Evolutionary conservation across 2,888 invertebrate genomes (phyloP).

Genomic region (Entomobrya proxima): DNA sequence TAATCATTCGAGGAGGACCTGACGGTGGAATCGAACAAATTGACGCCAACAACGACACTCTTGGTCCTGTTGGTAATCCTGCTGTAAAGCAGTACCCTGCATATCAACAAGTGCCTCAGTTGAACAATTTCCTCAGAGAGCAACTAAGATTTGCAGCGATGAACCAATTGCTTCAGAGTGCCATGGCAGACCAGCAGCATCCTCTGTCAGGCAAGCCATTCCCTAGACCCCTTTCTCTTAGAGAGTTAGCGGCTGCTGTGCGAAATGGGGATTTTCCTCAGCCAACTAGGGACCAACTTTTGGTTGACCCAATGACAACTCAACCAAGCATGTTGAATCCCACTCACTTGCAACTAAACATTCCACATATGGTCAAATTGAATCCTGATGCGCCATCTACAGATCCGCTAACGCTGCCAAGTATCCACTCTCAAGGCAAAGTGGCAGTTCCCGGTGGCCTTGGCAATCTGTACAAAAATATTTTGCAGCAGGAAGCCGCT

Average conservation of each 20-base stretch:
- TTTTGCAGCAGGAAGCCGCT: neutral
- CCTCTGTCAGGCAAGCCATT: conserved; percentile 23
- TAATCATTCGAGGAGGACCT: conserved; percentile 22
- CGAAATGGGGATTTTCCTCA: conserved; percentile 53
- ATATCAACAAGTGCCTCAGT: conserved; percentile 36
- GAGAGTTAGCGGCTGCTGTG: conserved; percentile 53
- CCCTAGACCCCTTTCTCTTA: conserved; percentile 30
- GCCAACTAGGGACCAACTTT: neutral
- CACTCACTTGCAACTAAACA: neutral
- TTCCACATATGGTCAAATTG: conserved; percentile 34
- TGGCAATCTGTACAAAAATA: neutral
- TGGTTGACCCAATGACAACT: neutral
- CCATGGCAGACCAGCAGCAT: neutral
- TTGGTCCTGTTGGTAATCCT: neutral
- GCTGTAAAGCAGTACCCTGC: conserved; percentile 32
- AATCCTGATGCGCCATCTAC: neutral
- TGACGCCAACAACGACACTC: neutral
- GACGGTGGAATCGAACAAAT: neutral
- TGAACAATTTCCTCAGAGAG: conserved; percentile 39
- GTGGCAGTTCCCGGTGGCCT: neutral
- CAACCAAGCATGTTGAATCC: neutral
- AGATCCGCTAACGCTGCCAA: neutral
- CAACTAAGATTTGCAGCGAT: conserved; percentile 39
- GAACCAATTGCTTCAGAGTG: conserved; percentile 26
- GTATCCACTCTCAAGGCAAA: conserved; percentile 16